These are phyloP conservation scores for Deladenus siricidicola DNA, from an alignment of 2,888 invertebrate genomes.

Conservation along the genomic window DNA sequence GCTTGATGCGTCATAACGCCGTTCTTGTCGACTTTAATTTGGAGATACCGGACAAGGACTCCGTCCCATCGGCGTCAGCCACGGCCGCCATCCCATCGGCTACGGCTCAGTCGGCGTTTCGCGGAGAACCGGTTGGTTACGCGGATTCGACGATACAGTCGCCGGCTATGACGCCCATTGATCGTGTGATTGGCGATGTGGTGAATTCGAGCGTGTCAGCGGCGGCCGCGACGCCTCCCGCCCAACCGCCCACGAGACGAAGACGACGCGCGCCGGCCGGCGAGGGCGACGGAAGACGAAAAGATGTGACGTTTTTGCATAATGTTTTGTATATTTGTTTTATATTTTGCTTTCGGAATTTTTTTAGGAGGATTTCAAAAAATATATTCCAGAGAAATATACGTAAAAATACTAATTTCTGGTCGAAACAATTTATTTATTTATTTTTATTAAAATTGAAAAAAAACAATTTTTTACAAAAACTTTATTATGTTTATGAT, in stretches of 20 bases:
- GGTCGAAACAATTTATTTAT: no score
- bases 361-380: neutral
- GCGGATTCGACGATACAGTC: neutral
- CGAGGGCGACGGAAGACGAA: neutral
- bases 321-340: neutral
- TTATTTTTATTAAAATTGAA: no score
- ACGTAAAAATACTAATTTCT: no score
- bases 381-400: neutral
- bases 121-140: neutral
- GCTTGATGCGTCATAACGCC: constrained; percentile 11
- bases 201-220: neutral
- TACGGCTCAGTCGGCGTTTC: neutral
- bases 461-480: no score
- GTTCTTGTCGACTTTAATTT: constrained; percentile 16
- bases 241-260: neutral
- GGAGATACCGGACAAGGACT: constrained; percentile 22
- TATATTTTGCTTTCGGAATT: neutral
- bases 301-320: neutral
- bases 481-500: no score
- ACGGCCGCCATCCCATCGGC: neutral
- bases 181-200: neutral
- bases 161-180: neutral
- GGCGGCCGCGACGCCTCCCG: neutral
- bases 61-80: neutral
- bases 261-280: neutral